Evolutionary conservation across 2,797 vertebrate genomes (phyloP), one percentile per base, ranked within the genome.

Genomic region (Cuniculus paca): DNA sequence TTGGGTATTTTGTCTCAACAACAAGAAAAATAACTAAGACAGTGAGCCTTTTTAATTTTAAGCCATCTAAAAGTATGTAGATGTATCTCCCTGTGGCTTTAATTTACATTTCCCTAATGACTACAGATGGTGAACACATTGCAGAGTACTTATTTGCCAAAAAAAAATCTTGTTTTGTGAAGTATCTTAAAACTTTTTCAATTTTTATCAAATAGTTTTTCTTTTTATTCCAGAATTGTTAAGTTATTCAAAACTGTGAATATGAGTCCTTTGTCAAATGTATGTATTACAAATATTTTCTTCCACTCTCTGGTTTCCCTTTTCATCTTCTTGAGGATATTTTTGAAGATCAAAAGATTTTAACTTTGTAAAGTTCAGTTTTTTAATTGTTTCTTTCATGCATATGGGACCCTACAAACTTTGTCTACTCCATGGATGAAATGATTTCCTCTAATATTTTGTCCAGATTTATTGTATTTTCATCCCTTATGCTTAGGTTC

Each of bases 81-180:
- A 54, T 17, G 22, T 63, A 89, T 56, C 36, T 56, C 34, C 3
- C 9, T 22, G 36, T 77, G 36, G 6, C 14, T 81, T 93, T 81
- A 72, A 88, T 93, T 80, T 88, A 52, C 17, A 89, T 89, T 83
- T 54, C 24, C 28, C 36, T 94, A 94, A 94, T 63, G 31, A 82
- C 48, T 75, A 75, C 88, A 82, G 48, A 88, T 56, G 68, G 58
- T 81, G 24, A 88, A 3, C 36, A 81, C 24, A 82, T 56, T 82
- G 68, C 45, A 75, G 54, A 61, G 22, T 82, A 58, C 11, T 92
- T 54, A 78, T 54, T 72, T 45, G 28, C 36, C 78, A 93, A 61
- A 28, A n/a, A 11, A 74, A 24, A 42, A 63, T 54, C 48, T 75
- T 65, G 50, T 89, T 94, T 94, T 83, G 52, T n/a, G 17, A 91